Evolutionary conservation across 2,797 vertebrate species (phyloP).

Genomic region (Sebastiscus albofasciatus): DNA sequence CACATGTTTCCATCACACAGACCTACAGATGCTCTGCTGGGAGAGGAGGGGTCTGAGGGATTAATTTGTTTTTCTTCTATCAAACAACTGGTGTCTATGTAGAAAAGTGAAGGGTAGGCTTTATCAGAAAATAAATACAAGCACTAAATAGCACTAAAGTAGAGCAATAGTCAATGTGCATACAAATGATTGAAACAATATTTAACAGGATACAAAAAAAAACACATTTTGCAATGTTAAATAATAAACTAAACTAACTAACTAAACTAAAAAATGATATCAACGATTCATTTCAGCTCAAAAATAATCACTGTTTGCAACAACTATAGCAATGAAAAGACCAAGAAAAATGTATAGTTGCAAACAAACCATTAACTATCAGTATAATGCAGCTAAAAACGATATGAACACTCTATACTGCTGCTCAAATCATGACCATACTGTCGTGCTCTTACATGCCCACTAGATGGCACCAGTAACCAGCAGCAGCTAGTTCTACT

Average conservation of each 20-base stretch:
- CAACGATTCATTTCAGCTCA: neutral
- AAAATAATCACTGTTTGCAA: neutral
- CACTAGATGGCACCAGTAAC: conserved; percentile 60
- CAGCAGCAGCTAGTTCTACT: neutral
- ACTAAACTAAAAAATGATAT: neutral
- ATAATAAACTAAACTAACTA: no score
- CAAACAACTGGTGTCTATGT: neutral
- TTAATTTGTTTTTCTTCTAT: neutral
- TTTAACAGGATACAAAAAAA: neutral
- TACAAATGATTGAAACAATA: neutral
- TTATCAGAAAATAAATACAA: neutral
- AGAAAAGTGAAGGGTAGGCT: no score
- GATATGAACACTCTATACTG: neutral
- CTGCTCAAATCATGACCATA: neutral
- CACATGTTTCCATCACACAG: neutral
- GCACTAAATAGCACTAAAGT: neutral
- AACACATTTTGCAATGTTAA: neutral
- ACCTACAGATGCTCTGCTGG: neutral
- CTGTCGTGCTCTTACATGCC: neutral
- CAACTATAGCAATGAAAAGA: neutral
- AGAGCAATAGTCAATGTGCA: neutral
- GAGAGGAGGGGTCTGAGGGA: neutral
- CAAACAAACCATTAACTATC: neutral
- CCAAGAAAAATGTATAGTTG: neutral
- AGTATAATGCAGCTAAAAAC: neutral